Evolutionary conservation across 2,888 invertebrate genomes (phyloP).

Genomic region (Campoletis raptor): DNA sequence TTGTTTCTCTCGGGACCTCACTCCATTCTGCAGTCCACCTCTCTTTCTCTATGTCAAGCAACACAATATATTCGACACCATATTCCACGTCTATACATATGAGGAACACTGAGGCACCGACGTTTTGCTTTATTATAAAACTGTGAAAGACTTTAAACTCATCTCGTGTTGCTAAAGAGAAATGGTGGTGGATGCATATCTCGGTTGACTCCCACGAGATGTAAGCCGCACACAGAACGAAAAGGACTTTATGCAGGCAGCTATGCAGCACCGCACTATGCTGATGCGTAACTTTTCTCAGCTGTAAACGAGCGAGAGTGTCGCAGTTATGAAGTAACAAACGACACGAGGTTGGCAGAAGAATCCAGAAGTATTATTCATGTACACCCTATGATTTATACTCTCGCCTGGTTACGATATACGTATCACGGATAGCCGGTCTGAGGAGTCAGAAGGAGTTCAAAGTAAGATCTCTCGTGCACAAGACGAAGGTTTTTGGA

Average conservation of each 20-base stretch:
- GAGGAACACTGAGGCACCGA: neutral
- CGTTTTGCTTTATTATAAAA: conserved; percentile 46
- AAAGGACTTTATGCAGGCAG: conserved; percentile 37
- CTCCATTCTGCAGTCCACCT: neutral
- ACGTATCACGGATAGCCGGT: conserved; percentile 13
- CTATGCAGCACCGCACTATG: conserved; percentile 1
- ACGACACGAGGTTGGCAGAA: conserved; percentile 26
- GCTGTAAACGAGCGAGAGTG: conserved; percentile 17
- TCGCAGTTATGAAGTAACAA: conserved; percentile 55
- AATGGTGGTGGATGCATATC: conserved; percentile 31
- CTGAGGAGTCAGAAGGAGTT: conserved; percentile 55
- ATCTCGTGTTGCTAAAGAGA: conserved; percentile 44
- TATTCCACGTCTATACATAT: neutral
- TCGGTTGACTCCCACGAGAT: conserved; percentile 3
- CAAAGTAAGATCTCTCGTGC: conserved; percentile 49
- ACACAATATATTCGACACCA: neutral
- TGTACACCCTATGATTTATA: conserved; percentile 25
- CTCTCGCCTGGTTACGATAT: conserved; percentile 13
- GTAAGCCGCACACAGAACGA: conserved; percentile 5
- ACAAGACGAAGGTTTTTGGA: conserved; percentile 22
- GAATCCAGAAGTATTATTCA: conserved; percentile 31
- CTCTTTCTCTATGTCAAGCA: neutral
- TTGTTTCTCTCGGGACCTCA: conserved; percentile 18
- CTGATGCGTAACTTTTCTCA: conserved; percentile 25
- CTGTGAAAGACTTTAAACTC: conserved; percentile 52